Conservation (phyloP, 1,140 invertebrate genomes). For the Cecropterus lyciades region DNA sequence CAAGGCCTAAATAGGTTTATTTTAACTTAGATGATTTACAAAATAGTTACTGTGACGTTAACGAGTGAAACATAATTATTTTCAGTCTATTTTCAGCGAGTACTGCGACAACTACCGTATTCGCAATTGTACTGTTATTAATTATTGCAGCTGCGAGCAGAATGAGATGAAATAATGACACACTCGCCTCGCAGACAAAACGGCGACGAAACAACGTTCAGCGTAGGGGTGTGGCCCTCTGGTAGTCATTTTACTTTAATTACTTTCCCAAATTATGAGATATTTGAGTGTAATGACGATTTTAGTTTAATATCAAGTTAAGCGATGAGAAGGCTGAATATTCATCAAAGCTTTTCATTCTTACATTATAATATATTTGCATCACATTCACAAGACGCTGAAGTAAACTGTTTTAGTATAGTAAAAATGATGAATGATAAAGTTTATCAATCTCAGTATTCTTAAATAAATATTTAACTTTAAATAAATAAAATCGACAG, state of each 20-base stretch:
- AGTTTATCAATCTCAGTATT: too few species aligned
- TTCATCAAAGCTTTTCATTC: not conserved
- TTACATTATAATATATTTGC: not conserved
- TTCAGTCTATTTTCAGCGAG: conserved; percentile 25
- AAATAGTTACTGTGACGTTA: conserved; percentile 15
- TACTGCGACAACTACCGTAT: conserved; percentile 21
- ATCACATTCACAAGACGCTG: too few species aligned
- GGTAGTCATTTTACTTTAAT: conserved; percentile 5
- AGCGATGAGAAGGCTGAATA: not conserved
- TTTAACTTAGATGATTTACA: not conserved
- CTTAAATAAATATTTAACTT: not conserved
- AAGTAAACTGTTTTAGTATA: too few species aligned
- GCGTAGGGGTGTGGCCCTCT: conserved; percentile 1
- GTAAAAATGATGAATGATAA: too few species aligned
- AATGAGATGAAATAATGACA: conserved; percentile 31
- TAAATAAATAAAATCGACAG: not conserved
- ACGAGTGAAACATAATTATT: conserved; percentile 28
- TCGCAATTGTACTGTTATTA: conserved; percentile 35
- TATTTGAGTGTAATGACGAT: not conserved
- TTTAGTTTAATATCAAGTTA: not conserved
- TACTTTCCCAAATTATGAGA: not conserved
- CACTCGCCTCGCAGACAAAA: conserved; percentile 22
- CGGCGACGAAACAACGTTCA: conserved; percentile 14
- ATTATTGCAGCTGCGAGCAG: conserved; percentile 31
- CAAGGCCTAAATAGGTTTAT: not conserved